A percentile compares a stretch with the other conserved stretches of the same genome.
Evolutionary conservation across 2,888 invertebrate species (phyloP).

Genomic region (Brachyptera putata): DNA sequence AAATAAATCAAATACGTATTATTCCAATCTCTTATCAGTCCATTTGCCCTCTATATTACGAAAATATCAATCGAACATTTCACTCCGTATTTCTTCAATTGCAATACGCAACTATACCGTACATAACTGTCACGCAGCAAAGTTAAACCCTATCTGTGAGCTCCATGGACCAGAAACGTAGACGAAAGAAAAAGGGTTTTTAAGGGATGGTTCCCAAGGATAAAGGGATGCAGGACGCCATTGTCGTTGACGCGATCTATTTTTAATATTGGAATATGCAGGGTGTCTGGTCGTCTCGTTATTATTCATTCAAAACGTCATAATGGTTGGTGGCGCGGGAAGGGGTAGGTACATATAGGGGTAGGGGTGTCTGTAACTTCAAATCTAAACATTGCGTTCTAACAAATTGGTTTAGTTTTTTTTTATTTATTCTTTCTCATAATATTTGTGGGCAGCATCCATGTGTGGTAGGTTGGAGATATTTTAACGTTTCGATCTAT

Average conservation of each 20-base stretch:
- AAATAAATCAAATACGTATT: too few species aligned
- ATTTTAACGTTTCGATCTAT: too few species aligned
- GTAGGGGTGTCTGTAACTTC: background rate
- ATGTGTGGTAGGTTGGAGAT: too few species aligned
- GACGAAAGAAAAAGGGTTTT: conserved; percentile 15
- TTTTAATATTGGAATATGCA: conserved; percentile 13
- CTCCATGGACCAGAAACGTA: conserved; percentile 5
- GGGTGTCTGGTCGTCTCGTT: conserved; percentile 17
- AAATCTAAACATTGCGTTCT: conserved; percentile 15
- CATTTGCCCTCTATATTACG: too few species aligned
- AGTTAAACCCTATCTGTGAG: conserved; percentile 11
- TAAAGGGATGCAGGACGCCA: conserved; percentile 18
- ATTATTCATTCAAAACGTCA: conserved; percentile 16
- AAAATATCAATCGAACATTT: too few species aligned
- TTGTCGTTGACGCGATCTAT: conserved; percentile 9
- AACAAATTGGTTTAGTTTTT: background rate
- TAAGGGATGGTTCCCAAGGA: conserved; percentile 9
- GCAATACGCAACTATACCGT: too few species aligned
- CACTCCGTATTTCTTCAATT: too few species aligned
- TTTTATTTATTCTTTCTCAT: background rate
- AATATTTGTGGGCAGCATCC: background rate
- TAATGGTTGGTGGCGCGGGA: background rate
- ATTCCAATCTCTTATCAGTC: too few species aligned
- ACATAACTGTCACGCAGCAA: too few species aligned
- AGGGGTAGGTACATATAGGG: background rate